Conservation (phyloP, 2,113 vertebrate species). For the Halcyon senegalensis region DNA sequence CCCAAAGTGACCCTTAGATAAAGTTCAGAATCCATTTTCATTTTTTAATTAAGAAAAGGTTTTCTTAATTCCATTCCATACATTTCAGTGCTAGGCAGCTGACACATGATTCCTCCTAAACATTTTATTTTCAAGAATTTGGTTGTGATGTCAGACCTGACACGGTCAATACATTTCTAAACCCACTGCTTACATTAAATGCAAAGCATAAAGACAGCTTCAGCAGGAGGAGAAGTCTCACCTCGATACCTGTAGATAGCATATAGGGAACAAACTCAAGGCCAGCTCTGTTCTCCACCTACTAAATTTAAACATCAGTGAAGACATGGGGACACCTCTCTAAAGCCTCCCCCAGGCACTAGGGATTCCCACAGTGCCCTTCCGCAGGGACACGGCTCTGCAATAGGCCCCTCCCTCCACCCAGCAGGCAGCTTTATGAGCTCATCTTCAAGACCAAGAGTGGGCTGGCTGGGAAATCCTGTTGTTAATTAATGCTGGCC, state of each 20-base stretch:
- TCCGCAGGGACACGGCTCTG: neutral
- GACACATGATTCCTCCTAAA: constrained; percentile 39
- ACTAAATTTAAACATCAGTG: neutral
- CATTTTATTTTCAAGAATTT: constrained; percentile 39
- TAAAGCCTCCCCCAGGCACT: neutral
- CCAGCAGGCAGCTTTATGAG: neutral
- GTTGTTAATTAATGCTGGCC: neutral
- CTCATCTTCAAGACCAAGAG: neutral
- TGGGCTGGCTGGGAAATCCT: neutral
- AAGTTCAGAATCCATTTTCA: constrained; percentile 74
- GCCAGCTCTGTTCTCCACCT: neutral
- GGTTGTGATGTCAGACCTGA: constrained; percentile 45
- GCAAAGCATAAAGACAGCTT: neutral
- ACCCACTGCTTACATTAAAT: constrained; percentile 17
- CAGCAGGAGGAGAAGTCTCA: neutral
- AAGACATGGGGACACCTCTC: neutral
- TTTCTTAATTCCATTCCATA: constrained; percentile 64
- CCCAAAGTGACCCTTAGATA: constrained; percentile 75
- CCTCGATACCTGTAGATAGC: neutral
- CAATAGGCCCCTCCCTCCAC: neutral
- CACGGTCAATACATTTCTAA: constrained; percentile 38
- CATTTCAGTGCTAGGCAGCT: constrained; percentile 54
- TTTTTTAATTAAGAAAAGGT: constrained; percentile 71
- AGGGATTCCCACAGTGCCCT: neutral
- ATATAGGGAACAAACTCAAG: neutral